Evolutionary conservation across 2,113 vertebrate species (phyloP), one percentile per base, ranked within the genome.

Genomic region (Lota lota): DNA sequence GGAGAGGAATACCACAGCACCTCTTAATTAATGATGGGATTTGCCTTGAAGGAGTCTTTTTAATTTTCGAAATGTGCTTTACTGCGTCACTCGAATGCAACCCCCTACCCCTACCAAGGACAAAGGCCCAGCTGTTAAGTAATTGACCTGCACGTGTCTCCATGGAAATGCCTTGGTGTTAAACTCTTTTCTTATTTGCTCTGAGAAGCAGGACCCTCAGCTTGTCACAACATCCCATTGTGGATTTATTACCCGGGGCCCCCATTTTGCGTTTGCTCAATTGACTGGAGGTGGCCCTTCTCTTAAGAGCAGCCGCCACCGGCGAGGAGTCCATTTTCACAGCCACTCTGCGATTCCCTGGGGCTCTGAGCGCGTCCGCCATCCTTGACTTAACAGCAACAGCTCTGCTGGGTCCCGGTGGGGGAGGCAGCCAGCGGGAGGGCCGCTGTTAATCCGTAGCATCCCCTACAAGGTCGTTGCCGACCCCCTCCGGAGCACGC

Each of bases 391-490:
- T 70, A 83, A 68, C 68, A 20, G 53, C 65, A 20, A 24, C 69
- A 58, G 68, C 73, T 79, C 5, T 76, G 74, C 87, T 84, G 81
- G 65, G 77, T 28, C 17, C 50, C 61, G 4, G 2, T 33, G 58
- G 72, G 72, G 66, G 75, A 72, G 72, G 66, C 68, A 61, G 54
- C 71, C 67, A 5, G 67, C 40, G 58, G 65, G 57, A 73, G 59
- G 14, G 58, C 66, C 81, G 70, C 62, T 68, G 70, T 82, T 77
- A 83, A 81, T 63, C 63, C 69, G 66, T 78, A 73, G 74, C 66
- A 33, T 80, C 70, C 60, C 73, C 73, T 73, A 64, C 83, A 85
- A 84, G 81, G 86, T 84, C 75, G 58, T 73, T 60, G 67, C 67
- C 21, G 1, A 67, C 67, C 63, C 56, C 59, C 4, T 66, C 21